phyloP scores from a whole-genome alignment of 1,140 invertebrate species.

The Bombus terrestris region DNA sequence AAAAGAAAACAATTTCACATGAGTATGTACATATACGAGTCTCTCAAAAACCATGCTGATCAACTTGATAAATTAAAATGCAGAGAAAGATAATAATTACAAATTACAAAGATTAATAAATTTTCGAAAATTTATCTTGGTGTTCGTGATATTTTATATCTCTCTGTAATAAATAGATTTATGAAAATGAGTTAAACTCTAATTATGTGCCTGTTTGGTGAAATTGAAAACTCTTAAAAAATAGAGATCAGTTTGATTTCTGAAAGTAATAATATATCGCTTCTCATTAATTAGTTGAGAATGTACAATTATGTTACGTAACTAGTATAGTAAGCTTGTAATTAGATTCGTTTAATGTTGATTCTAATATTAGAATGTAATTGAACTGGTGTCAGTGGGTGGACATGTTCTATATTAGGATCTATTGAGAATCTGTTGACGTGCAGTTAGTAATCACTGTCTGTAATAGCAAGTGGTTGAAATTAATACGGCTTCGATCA shows the following conservation, averaged over 20 bases:
- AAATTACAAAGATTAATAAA: neutral
- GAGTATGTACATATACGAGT: neutral
- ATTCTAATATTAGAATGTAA: constrained; percentile 9
- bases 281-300: neutral
- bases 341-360: neutral
- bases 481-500: neutral
- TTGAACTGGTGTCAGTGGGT: neutral
- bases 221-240: too few relatives aligned
- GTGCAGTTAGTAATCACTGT: neutral
- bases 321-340: neutral
- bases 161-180: too few relatives aligned
- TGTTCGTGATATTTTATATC: too few relatives aligned
- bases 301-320: neutral
- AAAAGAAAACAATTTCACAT: constrained; percentile 2
- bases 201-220: too few relatives aligned
- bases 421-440: neutral
- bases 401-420: neutral
- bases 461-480: neutral
- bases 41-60: neutral
- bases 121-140: too few relatives aligned
- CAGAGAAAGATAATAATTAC: neutral
- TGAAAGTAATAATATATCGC: neutral
- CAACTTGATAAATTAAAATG: neutral
- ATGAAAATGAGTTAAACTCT: too few relatives aligned
- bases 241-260: too few relatives aligned